Percentiles rank a stretch among this genome's conserved stretches.
Evolutionary conservation across 2,113 vertebrate genomes (phyloP).

Genomic region (Gasterosteus aculeatus): DNA sequence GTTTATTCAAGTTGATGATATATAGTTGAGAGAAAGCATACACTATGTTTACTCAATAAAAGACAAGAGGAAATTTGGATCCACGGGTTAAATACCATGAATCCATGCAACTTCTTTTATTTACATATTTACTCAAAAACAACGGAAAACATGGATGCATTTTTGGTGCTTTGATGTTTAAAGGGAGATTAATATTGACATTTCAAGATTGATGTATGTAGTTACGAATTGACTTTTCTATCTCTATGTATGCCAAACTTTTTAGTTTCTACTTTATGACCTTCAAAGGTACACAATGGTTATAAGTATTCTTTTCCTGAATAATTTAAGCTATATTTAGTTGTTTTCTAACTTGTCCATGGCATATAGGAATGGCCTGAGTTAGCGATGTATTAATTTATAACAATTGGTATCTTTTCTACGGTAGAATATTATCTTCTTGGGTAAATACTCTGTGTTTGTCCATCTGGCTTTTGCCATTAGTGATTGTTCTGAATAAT

Average conservation of each 20-base stretch:
- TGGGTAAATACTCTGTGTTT: neutral
- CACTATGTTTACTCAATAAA: neutral
- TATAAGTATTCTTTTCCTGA: neutral
- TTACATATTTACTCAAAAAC: neutral
- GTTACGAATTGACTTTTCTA: neutral
- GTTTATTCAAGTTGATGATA: neutral
- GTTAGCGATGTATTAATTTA: neutral
- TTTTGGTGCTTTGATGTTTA: neutral
- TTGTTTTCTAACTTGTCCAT: neutral
- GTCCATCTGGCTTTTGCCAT: neutral
- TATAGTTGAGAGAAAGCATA: neutral
- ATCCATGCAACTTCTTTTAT: neutral
- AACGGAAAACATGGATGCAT: neutral
- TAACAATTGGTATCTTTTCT: neutral
- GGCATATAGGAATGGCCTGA: neutral
- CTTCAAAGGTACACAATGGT: neutral
- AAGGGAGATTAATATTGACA: neutral
- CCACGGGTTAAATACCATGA: neutral
- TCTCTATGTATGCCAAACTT: neutral
- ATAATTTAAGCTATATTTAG: neutral
- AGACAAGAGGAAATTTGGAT: neutral
- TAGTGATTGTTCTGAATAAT: neutral
- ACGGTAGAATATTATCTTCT: neutral
- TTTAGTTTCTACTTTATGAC: neutral
- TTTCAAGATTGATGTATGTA: neutral